phyloP scores from a whole-genome alignment of 2,113 vertebrate species.

The Corynorhinus townsendii region DNA sequence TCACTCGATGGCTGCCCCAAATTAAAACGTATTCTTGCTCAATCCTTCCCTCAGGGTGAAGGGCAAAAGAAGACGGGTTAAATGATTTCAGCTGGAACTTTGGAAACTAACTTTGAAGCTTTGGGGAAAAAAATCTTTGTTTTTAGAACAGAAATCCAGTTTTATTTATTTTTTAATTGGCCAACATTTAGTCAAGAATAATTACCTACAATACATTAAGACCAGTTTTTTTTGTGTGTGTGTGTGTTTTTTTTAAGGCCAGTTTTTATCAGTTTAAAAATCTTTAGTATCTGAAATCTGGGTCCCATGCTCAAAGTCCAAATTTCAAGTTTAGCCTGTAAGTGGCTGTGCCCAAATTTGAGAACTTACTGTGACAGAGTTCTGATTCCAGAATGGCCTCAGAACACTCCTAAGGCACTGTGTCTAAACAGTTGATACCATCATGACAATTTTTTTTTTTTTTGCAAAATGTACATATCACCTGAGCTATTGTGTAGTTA shows the following conservation, averaged over 20 bases:
- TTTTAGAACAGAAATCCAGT: background rate
- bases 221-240: too few relatives aligned
- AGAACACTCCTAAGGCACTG: background rate
- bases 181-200: background rate
- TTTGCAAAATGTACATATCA: background rate
- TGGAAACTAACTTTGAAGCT: background rate
- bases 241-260: background rate
- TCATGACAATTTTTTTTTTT: background rate
- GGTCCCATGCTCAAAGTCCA: background rate
- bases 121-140: background rate
- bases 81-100: background rate
- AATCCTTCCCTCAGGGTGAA: background rate
- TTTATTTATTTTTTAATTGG: background rate
- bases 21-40: background rate
- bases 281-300: slow-evolving; percentile 21
- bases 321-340: slow-evolving; percentile 3
- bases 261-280: slow-evolving; percentile 6
- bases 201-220: background rate
- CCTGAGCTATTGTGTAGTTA: background rate
- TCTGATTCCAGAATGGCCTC: background rate
- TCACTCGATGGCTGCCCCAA: background rate
- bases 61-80: background rate
- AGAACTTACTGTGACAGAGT: background rate
- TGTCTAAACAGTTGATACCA: background rate
- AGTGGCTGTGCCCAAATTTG: background rate